Percentiles rank a stretch among this genome's conserved stretches.
phyloP scores from a whole-genome alignment of 2,797 vertebrate genomes.

The Peromyscus melanophrys region DNA sequence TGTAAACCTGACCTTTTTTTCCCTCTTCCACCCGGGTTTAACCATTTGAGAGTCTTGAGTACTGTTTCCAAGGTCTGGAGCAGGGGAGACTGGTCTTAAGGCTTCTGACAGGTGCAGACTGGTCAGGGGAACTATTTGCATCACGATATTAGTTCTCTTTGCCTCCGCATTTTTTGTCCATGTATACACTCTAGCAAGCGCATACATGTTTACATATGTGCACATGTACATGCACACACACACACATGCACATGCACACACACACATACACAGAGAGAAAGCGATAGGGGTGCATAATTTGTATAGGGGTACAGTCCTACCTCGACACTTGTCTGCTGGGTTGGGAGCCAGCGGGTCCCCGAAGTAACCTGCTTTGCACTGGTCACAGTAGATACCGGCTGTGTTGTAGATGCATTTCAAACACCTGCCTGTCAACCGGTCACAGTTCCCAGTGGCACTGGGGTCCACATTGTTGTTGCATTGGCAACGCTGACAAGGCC shows the following conservation, averaged over 20 bases:
- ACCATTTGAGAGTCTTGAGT: not conserved
- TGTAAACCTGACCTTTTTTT: constrained; percentile 35
- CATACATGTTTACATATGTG: not conserved
- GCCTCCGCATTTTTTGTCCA: not conserved
- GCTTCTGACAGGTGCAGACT: not conserved
- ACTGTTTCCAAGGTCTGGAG: not conserved
- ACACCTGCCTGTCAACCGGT: constrained; percentile 92
- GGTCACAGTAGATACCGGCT: constrained; percentile 89
- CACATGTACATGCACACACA: not conserved
- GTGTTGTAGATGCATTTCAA: constrained; percentile 92
- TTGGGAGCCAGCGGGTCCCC: constrained; percentile 87
- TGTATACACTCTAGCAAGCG: not conserved
- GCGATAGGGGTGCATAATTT: not conserved
- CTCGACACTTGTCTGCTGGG: constrained; percentile 90
- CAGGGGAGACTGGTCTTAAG: too few relatives aligned
- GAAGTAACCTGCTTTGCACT: constrained; percentile 91
- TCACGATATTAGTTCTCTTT: fast-evolving
- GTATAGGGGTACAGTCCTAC: constrained; percentile 85
- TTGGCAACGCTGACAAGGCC: constrained; percentile 91
- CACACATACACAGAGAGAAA: not conserved
- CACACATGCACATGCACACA: too few relatives aligned
- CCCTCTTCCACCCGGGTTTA: constrained; percentile 9
- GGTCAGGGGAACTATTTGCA: fast-evolving
- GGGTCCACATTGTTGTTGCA: constrained; percentile 92
- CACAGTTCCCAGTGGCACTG: constrained; percentile 90